These are phyloP conservation scores for Ancistrus triradiatus DNA, from an alignment of 2,113 vertebrate genomes.

Conservation along the genomic window DNA sequence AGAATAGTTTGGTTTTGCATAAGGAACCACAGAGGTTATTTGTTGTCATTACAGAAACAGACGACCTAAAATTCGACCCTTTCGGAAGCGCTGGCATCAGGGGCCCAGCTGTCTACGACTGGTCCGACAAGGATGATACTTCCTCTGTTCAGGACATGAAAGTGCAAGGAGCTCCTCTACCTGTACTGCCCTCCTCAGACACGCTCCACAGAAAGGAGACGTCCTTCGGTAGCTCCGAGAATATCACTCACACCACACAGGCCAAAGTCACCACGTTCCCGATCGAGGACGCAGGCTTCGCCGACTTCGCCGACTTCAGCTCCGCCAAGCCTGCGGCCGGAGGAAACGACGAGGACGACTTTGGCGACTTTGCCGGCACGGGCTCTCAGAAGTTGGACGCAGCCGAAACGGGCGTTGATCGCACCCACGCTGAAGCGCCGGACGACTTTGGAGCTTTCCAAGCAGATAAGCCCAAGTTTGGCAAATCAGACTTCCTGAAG, in stretches of 20 bases:
- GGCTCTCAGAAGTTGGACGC: conserved; percentile 62
- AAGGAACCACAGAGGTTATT: conserved; percentile 22
- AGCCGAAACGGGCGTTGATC: conserved; percentile 41
- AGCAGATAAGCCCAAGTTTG: conserved; percentile 93
- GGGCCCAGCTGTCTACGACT: conserved; percentile 80
- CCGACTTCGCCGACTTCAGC: conserved; percentile 73
- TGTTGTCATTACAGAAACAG: conserved; percentile 85
- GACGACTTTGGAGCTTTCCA: conserved; percentile 93
- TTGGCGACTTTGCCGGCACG: conserved; percentile 77
- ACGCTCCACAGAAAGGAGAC: conserved; percentile 78
- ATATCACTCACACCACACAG: conserved; percentile 72
- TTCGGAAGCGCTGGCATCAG: conserved; percentile 79
- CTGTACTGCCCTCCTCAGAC: conserved; percentile 56
- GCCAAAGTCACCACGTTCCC: conserved; percentile 76
- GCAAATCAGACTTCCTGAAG: conserved; percentile 95
- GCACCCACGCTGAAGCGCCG: conserved; percentile 58
- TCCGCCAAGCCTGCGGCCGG: conserved; percentile 25
- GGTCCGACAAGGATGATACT: conserved; percentile 83
- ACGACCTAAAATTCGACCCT: conserved; percentile 86
- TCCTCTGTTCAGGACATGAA: conserved; percentile 66
- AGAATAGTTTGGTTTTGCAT: too few species aligned
- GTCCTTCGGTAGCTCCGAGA: conserved; percentile 83
- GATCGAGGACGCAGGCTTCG: conserved; percentile 67
- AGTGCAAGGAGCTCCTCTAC: conserved; percentile 56
- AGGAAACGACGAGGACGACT: conserved; percentile 63